Conservation (phyloP, 2,888 invertebrate genomes). For the Pteria penguin region DNA sequence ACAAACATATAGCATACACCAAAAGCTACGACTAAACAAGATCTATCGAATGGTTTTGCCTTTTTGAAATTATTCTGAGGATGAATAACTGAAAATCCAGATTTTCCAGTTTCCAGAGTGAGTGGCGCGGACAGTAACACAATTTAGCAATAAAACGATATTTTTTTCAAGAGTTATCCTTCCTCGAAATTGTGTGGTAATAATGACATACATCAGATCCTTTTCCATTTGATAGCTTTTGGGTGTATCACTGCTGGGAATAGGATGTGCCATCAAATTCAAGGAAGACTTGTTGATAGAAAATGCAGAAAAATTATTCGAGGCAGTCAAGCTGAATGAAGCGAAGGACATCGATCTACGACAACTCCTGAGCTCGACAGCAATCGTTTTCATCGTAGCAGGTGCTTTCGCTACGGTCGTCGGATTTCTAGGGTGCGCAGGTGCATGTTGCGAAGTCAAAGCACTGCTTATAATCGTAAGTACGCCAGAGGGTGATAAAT, state of each 20-base stretch:
- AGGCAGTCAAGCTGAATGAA: slow-evolving; percentile 40
- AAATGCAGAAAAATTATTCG: slow-evolving; percentile 42
- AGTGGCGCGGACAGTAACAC: too few species aligned
- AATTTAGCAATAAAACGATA: too few species aligned
- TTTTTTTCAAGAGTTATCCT: too few species aligned
- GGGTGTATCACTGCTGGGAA: slow-evolving; percentile 51
- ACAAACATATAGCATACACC: too few species aligned
- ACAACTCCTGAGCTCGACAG: slow-evolving; percentile 39
- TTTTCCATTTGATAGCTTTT: slow-evolving; percentile 49
- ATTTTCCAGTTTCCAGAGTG: too few species aligned
- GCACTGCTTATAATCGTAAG: slow-evolving; percentile 51
- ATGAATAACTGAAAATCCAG: too few species aligned
- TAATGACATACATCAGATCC: too few species aligned
- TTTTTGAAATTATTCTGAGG: too few species aligned
- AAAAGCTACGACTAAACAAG: too few species aligned
- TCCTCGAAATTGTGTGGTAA: too few species aligned
- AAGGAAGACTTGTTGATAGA: slow-evolving; percentile 43
- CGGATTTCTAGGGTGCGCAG: slow-evolving; percentile 54
- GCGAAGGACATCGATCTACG: slow-evolving; percentile 44
- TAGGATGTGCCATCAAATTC: slow-evolving; percentile 54
- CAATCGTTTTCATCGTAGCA: slow-evolving; percentile 54
- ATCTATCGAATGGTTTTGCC: too few species aligned
- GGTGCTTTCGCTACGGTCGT: slow-evolving; percentile 54
- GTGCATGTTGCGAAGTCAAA: slow-evolving; percentile 50
- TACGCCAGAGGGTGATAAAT: too few species aligned